Base-by-base conservation (phyloP, 2,888 invertebrate genomes). In the Margaritifera margaritifera region DNA sequence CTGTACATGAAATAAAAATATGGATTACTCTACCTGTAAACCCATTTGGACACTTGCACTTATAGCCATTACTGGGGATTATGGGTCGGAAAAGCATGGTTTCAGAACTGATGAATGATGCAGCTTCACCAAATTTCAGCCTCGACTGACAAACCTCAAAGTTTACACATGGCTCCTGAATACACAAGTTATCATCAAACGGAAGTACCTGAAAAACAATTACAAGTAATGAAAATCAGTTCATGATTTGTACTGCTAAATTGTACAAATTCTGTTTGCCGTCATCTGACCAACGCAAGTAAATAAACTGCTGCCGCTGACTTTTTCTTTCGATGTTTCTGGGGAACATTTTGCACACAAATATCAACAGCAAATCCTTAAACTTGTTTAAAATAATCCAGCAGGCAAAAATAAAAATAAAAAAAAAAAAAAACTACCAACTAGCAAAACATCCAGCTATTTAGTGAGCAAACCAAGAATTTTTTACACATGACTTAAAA, bases 111-210 rank as follows among this genome's bases (percentile, higher is more conserved):
- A 97, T 94, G 87, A 98, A 98, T 4, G 94, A 95, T 0, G 96
- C 94, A 0, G 97, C 97, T 88, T 96, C 84, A 22, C 96, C 96
- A 84, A 98, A 98, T 89, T 95, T 96, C 31, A 98, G 91, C 4
- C 96, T 95, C 0, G 97, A 96, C 25, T 95, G 91, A 81, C 98
- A 99, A 86, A 95, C 94, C 87, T 98, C 97, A 87, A 94, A 98
- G 90, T 98, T 97, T 2, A 96, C 91, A 85, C 98, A 99, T 0
- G 98, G 98, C 87, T 99, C 98, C 65, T 95, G 93, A 0, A 98
- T 95, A 89, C 98, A 99, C 0, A 98, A 92, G 90, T 98, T 97
- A 89, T 99, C 98, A 87, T 97, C 97, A 89, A 98, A 98, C 0
- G 98, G 97, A 15, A 98, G 90, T 0, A 98, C 95, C 92, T 95